Evolutionary conservation across 2,888 invertebrate species (phyloP), one percentile per base, ranked within the genome.

Genomic region (Encarsia formosa): DNA sequence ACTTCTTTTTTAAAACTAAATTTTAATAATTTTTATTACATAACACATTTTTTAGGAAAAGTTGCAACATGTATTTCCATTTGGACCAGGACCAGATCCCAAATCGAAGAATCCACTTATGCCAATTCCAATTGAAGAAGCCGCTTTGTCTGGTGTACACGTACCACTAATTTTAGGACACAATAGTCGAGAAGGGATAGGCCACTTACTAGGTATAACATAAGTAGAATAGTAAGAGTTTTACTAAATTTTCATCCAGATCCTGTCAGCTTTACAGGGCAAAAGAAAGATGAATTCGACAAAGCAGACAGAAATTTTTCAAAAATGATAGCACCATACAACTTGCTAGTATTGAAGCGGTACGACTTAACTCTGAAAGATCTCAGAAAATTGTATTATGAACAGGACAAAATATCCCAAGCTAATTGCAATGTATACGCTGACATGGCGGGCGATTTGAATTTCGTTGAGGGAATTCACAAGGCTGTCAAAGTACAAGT

Each of bases 41-140:
- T n/a, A n/a, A n/a, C n/a, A n/a, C n/a, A n/a, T 26, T 32, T 49
- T 31, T 6, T 37, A 63, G 64, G 49, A 58, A n/a, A 45, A 43
- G n/a, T 1, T 38, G 0, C 11, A 15, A 8, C 2, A 16, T 4
- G 4, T 54, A 2, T n/a, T 47, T 20, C 8, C 31, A 1, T 68
- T 68, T 32, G 16, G n/a, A 4, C 69, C 69, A 4, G 48, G 52
- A 18, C 3, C 61, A 9, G 69, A 69, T 42, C 18, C 22, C 9
- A 60, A 58, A 54, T 65, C 68, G 1, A 48, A 56, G 19, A 61
- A 62, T 48, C 65, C 69, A 6, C 63, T 68, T 20, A 26, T 69
- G 11, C 56, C 65, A 0, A 42, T 61, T 20, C 48, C 60, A n/a
- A 42, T 54, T 5, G 15, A 32, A 3, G 32, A 38, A 19, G 50